Evolutionary conservation across 1,140 invertebrate species (phyloP).

Genomic region (Mizuhopecten yessoensis): DNA sequence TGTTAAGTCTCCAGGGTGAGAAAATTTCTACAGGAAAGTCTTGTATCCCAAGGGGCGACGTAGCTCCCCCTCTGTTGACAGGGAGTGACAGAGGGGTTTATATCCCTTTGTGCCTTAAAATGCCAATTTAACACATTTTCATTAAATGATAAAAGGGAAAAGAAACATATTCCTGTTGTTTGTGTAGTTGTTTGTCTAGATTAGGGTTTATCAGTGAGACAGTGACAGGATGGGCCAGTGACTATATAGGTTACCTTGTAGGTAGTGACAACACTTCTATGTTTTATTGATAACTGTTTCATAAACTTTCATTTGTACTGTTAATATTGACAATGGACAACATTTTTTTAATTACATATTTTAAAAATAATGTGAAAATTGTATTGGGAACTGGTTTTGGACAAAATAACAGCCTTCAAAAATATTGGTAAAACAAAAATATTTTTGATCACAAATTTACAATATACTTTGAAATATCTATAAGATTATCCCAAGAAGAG

Average conservation of each 20-base stretch:
- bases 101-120: background rate
- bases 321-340: no score
- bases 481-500: no score
- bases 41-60: background rate
- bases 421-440: no score
- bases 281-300: background rate
- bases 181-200: background rate
- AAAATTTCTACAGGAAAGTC: background rate
- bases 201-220: background rate
- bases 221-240: background rate
- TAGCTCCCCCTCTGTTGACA: background rate
- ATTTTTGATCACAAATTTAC: no score
- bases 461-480: no score
- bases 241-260: background rate
- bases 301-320: no score
- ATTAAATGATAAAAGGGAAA: slow-evolving; percentile 35
- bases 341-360: no score
- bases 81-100: background rate
- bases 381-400: no score
- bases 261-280: background rate
- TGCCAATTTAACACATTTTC: background rate
- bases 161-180: background rate
- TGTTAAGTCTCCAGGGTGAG: background rate
- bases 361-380: no score
- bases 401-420: no score